Conservation (phyloP, 1,140 invertebrate species). For the Rhopalosiphum maidis region DNA sequence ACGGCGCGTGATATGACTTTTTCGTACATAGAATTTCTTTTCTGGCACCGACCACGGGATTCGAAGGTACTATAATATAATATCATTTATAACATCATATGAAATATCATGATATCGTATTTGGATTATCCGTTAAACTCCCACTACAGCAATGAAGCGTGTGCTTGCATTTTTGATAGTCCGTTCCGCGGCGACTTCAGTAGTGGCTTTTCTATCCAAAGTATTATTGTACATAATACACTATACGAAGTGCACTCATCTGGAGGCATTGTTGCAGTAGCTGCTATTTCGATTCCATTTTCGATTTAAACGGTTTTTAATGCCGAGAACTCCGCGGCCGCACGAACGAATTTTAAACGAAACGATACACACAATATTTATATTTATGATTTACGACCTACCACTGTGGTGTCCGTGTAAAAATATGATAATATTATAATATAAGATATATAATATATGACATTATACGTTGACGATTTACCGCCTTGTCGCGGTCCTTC, state of each 20-base stretch:
- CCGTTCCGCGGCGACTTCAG: neutral
- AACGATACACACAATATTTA: neutral
- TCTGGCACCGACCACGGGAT: neutral
- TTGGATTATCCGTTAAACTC: neutral
- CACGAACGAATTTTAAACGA: neutral
- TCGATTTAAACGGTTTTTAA: conserved; percentile 50
- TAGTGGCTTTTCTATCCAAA: neutral
- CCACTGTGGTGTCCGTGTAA: neutral
- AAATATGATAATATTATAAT: neutral
- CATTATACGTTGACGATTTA: neutral
- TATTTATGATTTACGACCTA: conserved; percentile 22
- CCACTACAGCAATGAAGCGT: neutral
- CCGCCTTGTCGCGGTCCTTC: neutral
- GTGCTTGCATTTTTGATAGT: neutral
- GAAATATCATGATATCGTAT: neutral
- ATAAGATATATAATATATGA: neutral
- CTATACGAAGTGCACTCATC: neutral
- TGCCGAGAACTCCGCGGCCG: neutral
- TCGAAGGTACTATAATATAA: neutral
- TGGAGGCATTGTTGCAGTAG: neutral
- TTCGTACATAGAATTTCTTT: neutral
- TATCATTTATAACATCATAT: neutral
- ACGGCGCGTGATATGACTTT: neutral
- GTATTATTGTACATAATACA: neutral
- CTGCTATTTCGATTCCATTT: neutral